A percentile compares a stretch with the other conserved stretches of the same genome.
Evolutionary conservation across 2,797 vertebrate genomes (phyloP).

Genomic region (Cossypha polioptera): DNA sequence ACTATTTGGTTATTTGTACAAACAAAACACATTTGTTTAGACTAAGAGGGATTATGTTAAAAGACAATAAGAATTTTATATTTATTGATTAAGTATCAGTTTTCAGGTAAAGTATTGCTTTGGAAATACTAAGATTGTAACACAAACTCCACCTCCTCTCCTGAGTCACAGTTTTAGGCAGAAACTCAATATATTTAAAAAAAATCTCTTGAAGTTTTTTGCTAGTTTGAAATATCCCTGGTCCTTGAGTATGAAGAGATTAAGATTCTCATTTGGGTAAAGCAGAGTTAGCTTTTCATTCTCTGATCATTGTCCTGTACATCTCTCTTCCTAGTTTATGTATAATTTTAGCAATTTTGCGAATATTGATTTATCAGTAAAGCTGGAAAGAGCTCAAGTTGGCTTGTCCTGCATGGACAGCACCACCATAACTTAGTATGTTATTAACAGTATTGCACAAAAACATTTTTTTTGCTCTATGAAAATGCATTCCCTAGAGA

Average conservation of each 20-base stretch:
- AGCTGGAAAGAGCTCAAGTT: not conserved
- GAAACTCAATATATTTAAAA: not conserved
- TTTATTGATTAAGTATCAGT: not conserved
- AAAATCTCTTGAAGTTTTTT: not conserved
- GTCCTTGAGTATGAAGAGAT: not conserved
- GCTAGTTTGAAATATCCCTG: not conserved
- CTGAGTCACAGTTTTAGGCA: not conserved
- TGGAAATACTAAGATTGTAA: not conserved
- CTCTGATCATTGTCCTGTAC: not conserved
- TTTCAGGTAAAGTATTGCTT: not conserved
- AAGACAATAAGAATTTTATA: not conserved
- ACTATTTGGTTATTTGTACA: not conserved
- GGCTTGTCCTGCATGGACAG: not conserved
- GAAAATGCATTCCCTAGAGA: not conserved
- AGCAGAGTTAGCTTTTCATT: not conserved
- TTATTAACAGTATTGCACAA: not conserved
- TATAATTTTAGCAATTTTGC: not conserved
- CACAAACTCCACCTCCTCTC: not conserved
- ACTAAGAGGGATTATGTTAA: not conserved
- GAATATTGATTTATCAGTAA: not conserved
- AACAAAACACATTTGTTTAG: not conserved
- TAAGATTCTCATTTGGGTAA: not conserved
- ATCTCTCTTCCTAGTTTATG: not conserved
- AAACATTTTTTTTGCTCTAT: rapidly evolving
- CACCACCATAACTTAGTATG: not conserved